Evolutionary conservation across 1,140 invertebrate genomes (phyloP).

Genomic region (Oncopodura yosiiana): DNA sequence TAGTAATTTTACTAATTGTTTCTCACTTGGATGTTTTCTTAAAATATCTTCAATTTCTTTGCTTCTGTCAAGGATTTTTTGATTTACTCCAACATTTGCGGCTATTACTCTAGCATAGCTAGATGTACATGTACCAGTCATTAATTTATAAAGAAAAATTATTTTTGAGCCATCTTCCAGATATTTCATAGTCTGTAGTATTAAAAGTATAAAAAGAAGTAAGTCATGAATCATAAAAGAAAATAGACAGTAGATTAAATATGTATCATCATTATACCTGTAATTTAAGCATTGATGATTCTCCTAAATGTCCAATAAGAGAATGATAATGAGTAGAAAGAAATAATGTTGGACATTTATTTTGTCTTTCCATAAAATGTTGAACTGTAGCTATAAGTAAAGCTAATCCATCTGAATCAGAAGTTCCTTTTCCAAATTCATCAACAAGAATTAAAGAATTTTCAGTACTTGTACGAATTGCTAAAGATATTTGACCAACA

Average conservation of each 20-base stretch:
- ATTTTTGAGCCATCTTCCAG: slow-evolving; percentile 46
- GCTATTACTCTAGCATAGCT: slow-evolving; percentile 52
- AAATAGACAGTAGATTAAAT: background rate
- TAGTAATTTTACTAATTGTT: background rate
- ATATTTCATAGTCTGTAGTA: slow-evolving; percentile 49
- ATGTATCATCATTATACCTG: slow-evolving; percentile 41
- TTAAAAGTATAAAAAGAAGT: slow-evolving; percentile 6
- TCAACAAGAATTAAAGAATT: slow-evolving; percentile 72
- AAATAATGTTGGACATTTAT: slow-evolving; percentile 60
- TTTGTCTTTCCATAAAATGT: slow-evolving; percentile 49
- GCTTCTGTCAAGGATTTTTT: slow-evolving; percentile 40
- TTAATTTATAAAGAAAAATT: slow-evolving; percentile 52
- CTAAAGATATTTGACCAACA: slow-evolving; percentile 64
- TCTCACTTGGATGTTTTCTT: background rate
- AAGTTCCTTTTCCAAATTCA: slow-evolving; percentile 85
- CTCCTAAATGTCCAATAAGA: slow-evolving; percentile 48
- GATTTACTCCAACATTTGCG: slow-evolving; percentile 41
- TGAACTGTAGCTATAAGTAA: slow-evolving; percentile 56
- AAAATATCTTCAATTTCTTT: slow-evolving; percentile 37
- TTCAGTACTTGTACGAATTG: slow-evolving; percentile 52
- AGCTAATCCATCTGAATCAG: slow-evolving; percentile 60
- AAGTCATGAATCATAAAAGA: slow-evolving; percentile 3
- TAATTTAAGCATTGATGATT: slow-evolving; percentile 42
- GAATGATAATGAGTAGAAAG: slow-evolving; percentile 66
- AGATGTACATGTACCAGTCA: slow-evolving; percentile 43